Evolutionary conservation across 2,888 invertebrate genomes (phyloP).

Genomic region (Helicoverpa assulta): DNA sequence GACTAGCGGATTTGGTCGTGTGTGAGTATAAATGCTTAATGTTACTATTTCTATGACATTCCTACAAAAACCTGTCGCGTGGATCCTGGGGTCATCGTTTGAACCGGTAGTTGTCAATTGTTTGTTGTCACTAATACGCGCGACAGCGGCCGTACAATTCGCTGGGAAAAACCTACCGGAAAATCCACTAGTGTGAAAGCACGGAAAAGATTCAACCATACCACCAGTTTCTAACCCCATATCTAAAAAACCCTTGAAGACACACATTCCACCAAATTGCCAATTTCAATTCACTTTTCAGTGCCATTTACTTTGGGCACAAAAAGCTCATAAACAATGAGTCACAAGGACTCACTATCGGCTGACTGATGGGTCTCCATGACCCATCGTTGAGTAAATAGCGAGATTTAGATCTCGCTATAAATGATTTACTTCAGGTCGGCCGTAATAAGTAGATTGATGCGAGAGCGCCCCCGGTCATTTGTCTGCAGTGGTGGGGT

Average conservation of each 20-base stretch:
- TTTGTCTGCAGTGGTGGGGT: slow-evolving; percentile 76
- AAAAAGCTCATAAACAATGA: slow-evolving; percentile 55
- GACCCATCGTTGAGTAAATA: slow-evolving; percentile 85
- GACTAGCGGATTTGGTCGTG: background rate
- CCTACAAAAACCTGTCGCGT: too few relatives aligned
- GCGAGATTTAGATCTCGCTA: slow-evolving; percentile 84
- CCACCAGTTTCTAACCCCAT: background rate
- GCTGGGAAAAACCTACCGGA: too few relatives aligned
- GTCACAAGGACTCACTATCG: slow-evolving; percentile 64
- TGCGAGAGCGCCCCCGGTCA: slow-evolving; percentile 79
- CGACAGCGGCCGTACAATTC: too few relatives aligned
- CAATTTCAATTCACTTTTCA: slow-evolving; percentile 54
- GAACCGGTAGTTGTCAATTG: too few relatives aligned
- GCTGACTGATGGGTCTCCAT: slow-evolving; percentile 78
- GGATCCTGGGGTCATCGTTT: background rate
- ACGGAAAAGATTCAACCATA: background rate
- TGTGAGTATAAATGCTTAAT: too few relatives aligned
- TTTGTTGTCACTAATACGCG: too few relatives aligned
- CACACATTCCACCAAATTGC: slow-evolving; percentile 10
- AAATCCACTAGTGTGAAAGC: too few relatives aligned
- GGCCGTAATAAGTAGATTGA: slow-evolving; percentile 87
- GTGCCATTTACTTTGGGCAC: slow-evolving; percentile 48
- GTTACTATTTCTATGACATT: too few relatives aligned
- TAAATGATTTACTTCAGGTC: slow-evolving; percentile 87
- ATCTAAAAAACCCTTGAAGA: background rate